Base-by-base conservation (phyloP, 2,888 invertebrate genomes). In the Sphaerophoria taeniata region DNA sequence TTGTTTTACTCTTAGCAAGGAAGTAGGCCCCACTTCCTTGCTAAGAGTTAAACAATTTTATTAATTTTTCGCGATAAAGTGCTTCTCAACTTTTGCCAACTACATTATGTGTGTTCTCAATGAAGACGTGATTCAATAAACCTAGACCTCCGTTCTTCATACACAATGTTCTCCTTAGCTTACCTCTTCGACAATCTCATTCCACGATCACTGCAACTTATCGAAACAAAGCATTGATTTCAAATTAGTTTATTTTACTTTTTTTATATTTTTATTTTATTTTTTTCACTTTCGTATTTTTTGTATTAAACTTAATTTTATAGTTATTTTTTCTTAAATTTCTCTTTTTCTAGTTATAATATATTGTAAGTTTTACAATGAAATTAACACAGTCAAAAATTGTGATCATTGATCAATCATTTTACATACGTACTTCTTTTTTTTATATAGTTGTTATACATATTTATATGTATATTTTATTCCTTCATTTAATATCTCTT, bases 381-480 rank as follows among this genome's bases (percentile, higher is more conserved):
- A 91, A 91, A 91, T 91, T 91, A 91, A 91, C 91, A 91, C 91
- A 91, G 91, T 91, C 91, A 91, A 91, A 91, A 91, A 91, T 91
- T 90, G 90, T 90, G 90, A 90, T 90, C 90, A 90, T 89, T 89
- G 91, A 91, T 91, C 91, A 91, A 91, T 90, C 89, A 90, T 90
- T 90, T 90, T 90, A 89, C 77, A 88, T 88, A 88, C 88, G 87
- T 88, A 88, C 87, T 88, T 88, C 83, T 87, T 87, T 88, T 83
- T 24, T 24, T 24, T 87, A 84, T 80, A 87, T 83, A 87, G 87
- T 86, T 79, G 49, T 82, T 77, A 84, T 84, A 87, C 77, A 81
- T 71, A 77, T 49, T 80, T 74, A 76, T 78, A 81, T 85, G 79
- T 75, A 77, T 70, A 77, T 70, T 67, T 47, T 81, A 71, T 65